Evolutionary conservation across 2,888 invertebrate genomes (phyloP), one percentile per base, ranked within the genome.

Genomic region (Oscheius onirici): DNA sequence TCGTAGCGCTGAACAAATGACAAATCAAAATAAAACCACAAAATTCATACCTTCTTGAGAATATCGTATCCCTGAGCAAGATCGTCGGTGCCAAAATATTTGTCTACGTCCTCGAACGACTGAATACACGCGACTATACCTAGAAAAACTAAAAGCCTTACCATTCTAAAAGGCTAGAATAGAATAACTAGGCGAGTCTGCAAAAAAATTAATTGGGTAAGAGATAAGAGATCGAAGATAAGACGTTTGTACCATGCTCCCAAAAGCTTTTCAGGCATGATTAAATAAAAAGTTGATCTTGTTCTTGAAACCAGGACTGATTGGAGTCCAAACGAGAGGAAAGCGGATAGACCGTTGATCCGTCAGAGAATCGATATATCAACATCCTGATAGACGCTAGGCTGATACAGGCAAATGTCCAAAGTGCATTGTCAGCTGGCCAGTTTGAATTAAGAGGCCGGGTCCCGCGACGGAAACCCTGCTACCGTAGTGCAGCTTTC

Each of bases 81-180:
- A n/a, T 63, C 63, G 24, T 61, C 52, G 26, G 70, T 70, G 17
- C 70, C 70, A 20, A 63, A 70, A 15, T 40, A 24, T 20, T 55
- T 52, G 44, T 70, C 70, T 26, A 70, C 54, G 24, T 70, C 70
- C 13, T 40, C 63, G 63, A 70, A 70, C n/a, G 69, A 67, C 67
- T 34, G 34, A 34, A 34, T 6, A 34, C n/a, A n/a, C n/a, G n/a
- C n/a, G n/a, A n/a, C n/a, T n/a, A n/a, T n/a, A 8, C 34, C 34
- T 34, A 6, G 34, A 34, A 8, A 6, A 34, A 34, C 34, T 3
- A 34, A 34, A 34, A 34, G 34, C 34, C 34, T 34, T 34, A 34
- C 34, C 49, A 49, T 49, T 49, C 22, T 17, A 49, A 10, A 10
- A 49, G 17, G 10, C 49, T 49, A 22, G 11, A 6, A 22, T 22